Percentiles rank a stretch among this genome's conserved stretches.
Conservation (phyloP, 2,113 vertebrate genomes). For the Uropsilus gracilis region DNA sequence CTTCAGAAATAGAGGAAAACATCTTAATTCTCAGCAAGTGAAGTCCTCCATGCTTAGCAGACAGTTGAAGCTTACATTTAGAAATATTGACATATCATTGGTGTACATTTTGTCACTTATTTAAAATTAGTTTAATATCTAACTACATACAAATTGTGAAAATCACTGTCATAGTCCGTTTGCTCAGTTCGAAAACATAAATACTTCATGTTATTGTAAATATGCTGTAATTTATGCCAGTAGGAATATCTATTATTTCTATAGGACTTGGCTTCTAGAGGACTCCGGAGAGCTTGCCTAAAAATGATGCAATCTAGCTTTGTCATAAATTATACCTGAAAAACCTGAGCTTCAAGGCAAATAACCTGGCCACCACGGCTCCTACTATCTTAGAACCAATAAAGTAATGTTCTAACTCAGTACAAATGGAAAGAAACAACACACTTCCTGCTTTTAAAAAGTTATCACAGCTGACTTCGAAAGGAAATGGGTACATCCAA, state of each 20-base stretch:
- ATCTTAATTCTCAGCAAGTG: background rate
- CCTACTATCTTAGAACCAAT: background rate
- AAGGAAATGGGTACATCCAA: slow-evolving; percentile 44
- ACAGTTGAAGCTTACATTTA: background rate
- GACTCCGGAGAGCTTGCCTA: background rate
- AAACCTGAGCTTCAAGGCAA: slow-evolving; percentile 40
- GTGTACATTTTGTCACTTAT: background rate
- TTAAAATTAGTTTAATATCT: background rate
- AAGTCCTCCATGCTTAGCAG: background rate
- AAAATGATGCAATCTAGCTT: background rate
- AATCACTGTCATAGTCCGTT: background rate
- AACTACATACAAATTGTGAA: background rate
- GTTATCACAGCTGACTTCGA: slow-evolving; percentile 32
- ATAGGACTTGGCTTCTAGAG: background rate
- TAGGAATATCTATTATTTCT: background rate
- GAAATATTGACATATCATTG: background rate
- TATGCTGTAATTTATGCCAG: background rate
- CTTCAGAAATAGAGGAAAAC: slow-evolving; percentile 54
- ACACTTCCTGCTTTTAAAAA: slow-evolving; percentile 62
- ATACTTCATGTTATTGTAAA: background rate
- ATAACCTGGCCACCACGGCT: background rate
- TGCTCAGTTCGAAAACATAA: background rate
- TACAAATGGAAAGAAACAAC: slow-evolving; percentile 12
- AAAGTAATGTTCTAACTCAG: background rate
- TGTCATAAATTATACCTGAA: background rate